These are phyloP conservation scores for Octonoba sinensis DNA, from an alignment of 2,888 invertebrate species.

Conservation along the genomic window DNA sequence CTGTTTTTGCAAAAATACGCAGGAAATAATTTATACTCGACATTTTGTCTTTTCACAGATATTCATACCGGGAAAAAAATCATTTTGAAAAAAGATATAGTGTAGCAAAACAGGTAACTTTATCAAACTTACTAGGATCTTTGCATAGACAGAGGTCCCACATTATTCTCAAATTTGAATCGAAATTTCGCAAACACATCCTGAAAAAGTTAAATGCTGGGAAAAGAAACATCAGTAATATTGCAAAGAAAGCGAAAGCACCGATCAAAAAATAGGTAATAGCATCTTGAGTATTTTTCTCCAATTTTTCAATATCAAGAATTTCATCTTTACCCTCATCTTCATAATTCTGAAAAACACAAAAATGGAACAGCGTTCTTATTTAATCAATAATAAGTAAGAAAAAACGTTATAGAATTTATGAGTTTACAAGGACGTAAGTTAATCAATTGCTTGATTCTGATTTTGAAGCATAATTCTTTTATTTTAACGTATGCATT, in stretches of 20 bases:
- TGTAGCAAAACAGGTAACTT: background rate
- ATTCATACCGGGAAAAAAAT: too few species aligned
- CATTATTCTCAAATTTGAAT: slow-evolving; percentile 14
- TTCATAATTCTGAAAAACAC: slow-evolving; percentile 32
- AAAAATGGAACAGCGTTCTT: background rate
- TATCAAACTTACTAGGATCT: slow-evolving; percentile 42
- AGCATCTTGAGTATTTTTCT: slow-evolving; percentile 21
- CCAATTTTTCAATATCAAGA: slow-evolving; percentile 33
- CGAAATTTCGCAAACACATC: slow-evolving; percentile 17
- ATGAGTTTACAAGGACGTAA: too few species aligned
- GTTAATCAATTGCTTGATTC: too few species aligned
- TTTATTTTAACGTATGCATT: too few species aligned
- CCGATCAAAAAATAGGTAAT: slow-evolving; percentile 28
- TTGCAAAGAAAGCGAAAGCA: slow-evolving; percentile 15
- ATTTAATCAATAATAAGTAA: too few species aligned
- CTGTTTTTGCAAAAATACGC: too few species aligned
- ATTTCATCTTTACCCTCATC: slow-evolving; percentile 9
- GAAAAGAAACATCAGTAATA: slow-evolving; percentile 27
- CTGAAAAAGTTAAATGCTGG: slow-evolving; percentile 20
- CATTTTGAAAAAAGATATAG: too few species aligned
- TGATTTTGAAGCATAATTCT: too few species aligned
- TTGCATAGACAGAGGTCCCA: slow-evolving; percentile 12
- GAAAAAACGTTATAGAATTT: too few species aligned
- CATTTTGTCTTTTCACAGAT: too few species aligned
- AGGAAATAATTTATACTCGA: too few species aligned